A percentile compares a stretch with the other conserved stretches of the same genome.
phyloP scores from a whole-genome alignment of 2,888 invertebrate genomes.

The Julus scanicus region DNA sequence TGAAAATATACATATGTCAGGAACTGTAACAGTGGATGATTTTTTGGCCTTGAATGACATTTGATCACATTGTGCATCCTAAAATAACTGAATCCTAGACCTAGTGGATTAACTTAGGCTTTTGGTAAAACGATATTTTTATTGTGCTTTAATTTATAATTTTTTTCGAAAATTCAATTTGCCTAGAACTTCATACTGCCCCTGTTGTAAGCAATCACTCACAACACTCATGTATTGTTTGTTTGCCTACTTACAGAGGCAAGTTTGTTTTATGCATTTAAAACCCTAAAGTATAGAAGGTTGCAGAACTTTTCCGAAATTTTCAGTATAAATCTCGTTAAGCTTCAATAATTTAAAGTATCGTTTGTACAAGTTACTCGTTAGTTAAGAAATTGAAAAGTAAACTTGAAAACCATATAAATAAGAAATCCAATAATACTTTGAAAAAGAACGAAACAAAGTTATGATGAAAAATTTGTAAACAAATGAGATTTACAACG shows the following conservation, averaged over 20 bases:
- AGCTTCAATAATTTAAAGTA: too few species aligned
- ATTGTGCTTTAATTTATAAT: neutral
- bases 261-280: too few species aligned
- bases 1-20: slow-evolving; percentile 8
- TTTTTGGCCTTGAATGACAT: neutral
- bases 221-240: neutral
- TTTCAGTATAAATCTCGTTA: too few species aligned
- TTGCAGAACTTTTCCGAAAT: too few species aligned
- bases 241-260: slow-evolving; percentile 7
- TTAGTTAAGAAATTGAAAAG: too few species aligned
- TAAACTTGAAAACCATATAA: too few species aligned
- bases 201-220: neutral
- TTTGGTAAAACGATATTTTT: neutral
- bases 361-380: too few species aligned
- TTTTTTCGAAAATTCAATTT: neutral
- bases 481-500: too few species aligned
- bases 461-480: too few species aligned
- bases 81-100: neutral
- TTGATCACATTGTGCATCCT: neutral
- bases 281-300: too few species aligned
- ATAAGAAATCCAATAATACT: too few species aligned
- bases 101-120: neutral
- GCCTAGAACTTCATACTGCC: neutral
- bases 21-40: neutral
- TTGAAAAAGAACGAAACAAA: too few species aligned